These are phyloP conservation scores for Thera obeliscata DNA, from an alignment of 2,888 invertebrate species.

Conservation along the genomic window DNA sequence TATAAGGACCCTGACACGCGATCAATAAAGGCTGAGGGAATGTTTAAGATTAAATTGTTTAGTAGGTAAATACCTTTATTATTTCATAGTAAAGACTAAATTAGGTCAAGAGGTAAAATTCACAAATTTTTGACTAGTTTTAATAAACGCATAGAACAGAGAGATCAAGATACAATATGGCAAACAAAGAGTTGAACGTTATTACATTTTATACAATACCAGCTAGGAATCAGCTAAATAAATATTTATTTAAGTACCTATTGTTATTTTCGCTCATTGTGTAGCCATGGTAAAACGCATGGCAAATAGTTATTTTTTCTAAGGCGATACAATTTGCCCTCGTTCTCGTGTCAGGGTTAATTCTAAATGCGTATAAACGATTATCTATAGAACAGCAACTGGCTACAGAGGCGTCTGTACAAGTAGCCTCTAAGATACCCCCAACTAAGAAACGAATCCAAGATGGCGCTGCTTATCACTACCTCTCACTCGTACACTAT, in stretches of 20 bases:
- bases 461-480: too few relatives aligned
- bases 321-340: conserved; percentile 37
- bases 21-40: conserved; percentile 65
- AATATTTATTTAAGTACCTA: not conserved
- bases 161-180: conserved; percentile 24
- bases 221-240: not conserved
- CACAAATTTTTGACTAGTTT: conserved; percentile 31
- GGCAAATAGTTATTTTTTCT: not conserved
- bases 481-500: too few relatives aligned
- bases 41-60: conserved; percentile 57
- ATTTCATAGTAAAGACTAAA: conserved; percentile 4
- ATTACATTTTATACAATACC: not conserved
- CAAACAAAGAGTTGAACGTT: not conserved
- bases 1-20: conserved; percentile 51
- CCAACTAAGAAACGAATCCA: too few relatives aligned
- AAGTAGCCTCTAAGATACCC: conserved; percentile 57
- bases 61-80: not conserved
- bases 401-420: conserved; percentile 39
- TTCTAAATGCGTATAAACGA: conserved; percentile 67
- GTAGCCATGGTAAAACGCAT: conserved; percentile 9
- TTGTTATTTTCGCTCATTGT: not conserved
- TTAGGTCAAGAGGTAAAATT: not conserved
- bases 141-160: conserved; percentile 13
- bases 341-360: conserved; percentile 56
- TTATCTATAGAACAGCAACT: conserved; percentile 45